phyloP scores from a whole-genome alignment of 2,888 invertebrate species.

The Leptopilina syphax region DNA sequence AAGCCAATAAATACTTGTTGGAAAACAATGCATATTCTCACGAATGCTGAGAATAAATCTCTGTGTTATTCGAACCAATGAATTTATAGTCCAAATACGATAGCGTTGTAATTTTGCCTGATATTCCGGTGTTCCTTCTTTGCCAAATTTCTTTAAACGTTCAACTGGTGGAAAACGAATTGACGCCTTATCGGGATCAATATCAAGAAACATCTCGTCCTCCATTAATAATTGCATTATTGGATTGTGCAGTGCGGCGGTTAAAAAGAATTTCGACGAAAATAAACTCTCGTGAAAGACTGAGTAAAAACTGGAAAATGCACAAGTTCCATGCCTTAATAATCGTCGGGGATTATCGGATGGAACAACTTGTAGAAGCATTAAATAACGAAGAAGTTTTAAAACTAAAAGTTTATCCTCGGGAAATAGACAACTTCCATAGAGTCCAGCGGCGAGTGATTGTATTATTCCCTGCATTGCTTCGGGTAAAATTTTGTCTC shows the following conservation, averaged over 20 bases:
- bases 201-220: conserved; percentile 93
- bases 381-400: conserved; percentile 83
- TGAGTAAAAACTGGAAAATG: conserved; percentile 91
- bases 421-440: conserved; percentile 85
- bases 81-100: conserved; percentile 87
- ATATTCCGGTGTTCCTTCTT: conserved; percentile 86
- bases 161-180: conserved; percentile 80
- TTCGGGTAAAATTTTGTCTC: conserved; percentile 80
- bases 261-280: conserved; percentile 94
- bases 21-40: conserved; percentile 93
- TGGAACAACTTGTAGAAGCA: conserved; percentile 84
- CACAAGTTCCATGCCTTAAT: conserved; percentile 90
- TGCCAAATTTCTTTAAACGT: conserved; percentile 85
- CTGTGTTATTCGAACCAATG: conserved; percentile 87
- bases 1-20: conserved; percentile 92
- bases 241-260: conserved; percentile 93
- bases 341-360: conserved; percentile 86
- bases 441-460: conserved; percentile 82
- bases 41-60: conserved; percentile 89
- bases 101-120: conserved; percentile 86
- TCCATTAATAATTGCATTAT: conserved; percentile 94
- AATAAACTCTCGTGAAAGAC: conserved; percentile 93
- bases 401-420: conserved; percentile 85
- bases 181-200: conserved; percentile 91
- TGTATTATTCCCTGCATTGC: conserved; percentile 78